Evolutionary conservation across 2,113 vertebrate genomes (phyloP), one percentile per base, ranked within the genome.

Genomic region (Halichoeres trimaculatus): DNA sequence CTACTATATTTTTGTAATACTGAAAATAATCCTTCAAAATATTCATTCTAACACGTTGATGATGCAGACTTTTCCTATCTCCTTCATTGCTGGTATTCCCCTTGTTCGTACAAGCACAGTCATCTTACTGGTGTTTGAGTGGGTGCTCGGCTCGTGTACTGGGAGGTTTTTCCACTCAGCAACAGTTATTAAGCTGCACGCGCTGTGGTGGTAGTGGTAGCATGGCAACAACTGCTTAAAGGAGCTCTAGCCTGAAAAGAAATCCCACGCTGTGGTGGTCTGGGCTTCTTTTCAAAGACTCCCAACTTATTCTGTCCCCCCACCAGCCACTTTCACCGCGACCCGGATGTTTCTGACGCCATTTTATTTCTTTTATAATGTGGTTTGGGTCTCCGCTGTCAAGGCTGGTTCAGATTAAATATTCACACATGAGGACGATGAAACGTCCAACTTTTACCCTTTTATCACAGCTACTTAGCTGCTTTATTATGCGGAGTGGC

Each of bases 161-260:
- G 60, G 67, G 59, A 58, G 53, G 5, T 43, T 74, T 43, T 14
- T 17, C 23, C 40, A 35, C 53, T 70, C 48, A 47, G 64, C 74
- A 70, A 24, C 59, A 26, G 20, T 51, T 22, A 51, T 65, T 5
- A 40, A 51, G 47, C 72, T 45, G 74, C 70, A 69, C 70, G 53
- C 63, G 50, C 71, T 47, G 74, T 41, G 48, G 20, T 47, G 63
- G 80, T 84, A 58, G 22, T 47, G 56, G 90, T 88, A 81, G 60
- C 88, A 54, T 87, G 87, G 89, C 90, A 92, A 90, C 89, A 85
- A 64, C 79, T 24, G 77, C 72, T n/a, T 77, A 74, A 86, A 86
- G 76, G 43, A 74, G 53, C 70, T 71, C 13, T 26, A 58, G 34
- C n/a, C 60, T 86, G 65, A 76, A 36, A 70, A 64, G 67, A 82